These are phyloP conservation scores for Rotaria sp. DNA, from an alignment of 2,888 invertebrate species.

Conservation along the genomic window DNA sequence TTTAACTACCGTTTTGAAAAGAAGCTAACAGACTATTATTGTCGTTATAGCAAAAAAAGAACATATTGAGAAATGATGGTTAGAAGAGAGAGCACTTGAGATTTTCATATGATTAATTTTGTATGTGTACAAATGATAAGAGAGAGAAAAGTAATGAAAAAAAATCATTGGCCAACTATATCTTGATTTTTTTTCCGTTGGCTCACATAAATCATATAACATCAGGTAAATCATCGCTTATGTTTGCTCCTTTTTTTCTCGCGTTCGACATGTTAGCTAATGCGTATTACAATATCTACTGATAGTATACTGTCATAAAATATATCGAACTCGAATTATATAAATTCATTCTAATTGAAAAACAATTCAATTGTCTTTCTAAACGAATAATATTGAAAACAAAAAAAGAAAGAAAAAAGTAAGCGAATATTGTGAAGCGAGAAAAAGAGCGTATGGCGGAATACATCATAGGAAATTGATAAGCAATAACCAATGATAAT, in stretches of 20 bases:
- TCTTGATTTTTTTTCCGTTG: not conserved
- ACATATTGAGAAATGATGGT: not conserved
- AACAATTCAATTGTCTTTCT: not conserved
- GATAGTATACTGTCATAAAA: not conserved
- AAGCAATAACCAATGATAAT: conserved; percentile 1
- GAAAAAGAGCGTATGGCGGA: not conserved
- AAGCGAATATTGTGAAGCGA: not conserved
- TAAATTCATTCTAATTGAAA: not conserved
- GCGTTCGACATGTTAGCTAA: not conserved
- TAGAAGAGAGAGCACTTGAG: not conserved
- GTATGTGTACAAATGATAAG: conserved; percentile 2
- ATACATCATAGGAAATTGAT: not conserved
- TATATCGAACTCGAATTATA: not conserved
- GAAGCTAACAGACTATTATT: not conserved
- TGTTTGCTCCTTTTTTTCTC: not conserved
- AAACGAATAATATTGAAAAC: not conserved
- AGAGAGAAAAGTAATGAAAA: not conserved
- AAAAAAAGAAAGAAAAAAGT: not conserved
- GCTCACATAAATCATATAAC: conserved; percentile 8
- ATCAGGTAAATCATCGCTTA: not conserved
- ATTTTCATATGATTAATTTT: not conserved
- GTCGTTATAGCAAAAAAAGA: not conserved
- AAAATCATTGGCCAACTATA: not conserved
- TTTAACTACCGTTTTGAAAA: not conserved
- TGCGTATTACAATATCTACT: not conserved